phyloP scores from a whole-genome alignment of 1,140 invertebrate species.

The Prorops nasuta region DNA sequence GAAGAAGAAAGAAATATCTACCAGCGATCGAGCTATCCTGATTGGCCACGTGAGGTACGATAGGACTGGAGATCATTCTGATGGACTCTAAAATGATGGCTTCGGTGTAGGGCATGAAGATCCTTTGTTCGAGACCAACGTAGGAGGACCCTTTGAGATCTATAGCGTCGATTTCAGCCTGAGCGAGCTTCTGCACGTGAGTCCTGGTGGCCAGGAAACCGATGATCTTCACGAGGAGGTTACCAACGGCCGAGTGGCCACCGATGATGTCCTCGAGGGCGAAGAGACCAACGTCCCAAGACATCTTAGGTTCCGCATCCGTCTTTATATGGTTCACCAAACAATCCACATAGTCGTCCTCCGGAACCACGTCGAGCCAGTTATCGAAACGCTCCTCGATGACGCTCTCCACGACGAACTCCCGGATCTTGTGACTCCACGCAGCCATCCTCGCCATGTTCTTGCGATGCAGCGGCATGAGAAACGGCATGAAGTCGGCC shows the following conservation, averaged over 20 bases:
- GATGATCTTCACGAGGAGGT: constrained; percentile 75
- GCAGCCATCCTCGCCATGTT: constrained; percentile 69
- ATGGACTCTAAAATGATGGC: constrained; percentile 79
- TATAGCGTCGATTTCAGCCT: constrained; percentile 67
- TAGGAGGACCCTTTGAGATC: constrained; percentile 30
- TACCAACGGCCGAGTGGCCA: constrained; percentile 83
- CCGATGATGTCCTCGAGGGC: constrained; percentile 84
- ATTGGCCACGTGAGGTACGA: constrained; percentile 86
- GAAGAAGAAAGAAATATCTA: constrained; percentile 21
- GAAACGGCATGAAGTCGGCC: constrained; percentile 84
- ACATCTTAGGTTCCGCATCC: constrained; percentile 57
- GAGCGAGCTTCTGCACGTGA: constrained; percentile 65
- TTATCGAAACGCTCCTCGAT: constrained; percentile 63
- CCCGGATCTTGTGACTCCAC: constrained; percentile 69
- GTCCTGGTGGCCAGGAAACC: constrained; percentile 66
- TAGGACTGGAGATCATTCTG: constrained; percentile 78
- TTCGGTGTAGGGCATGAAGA: constrained; percentile 77
- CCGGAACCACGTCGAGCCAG: constrained; percentile 54
- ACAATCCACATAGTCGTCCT: constrained; percentile 70
- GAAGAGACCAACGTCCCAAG: constrained; percentile 73
- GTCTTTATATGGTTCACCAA: constrained; percentile 68
- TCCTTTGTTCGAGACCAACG: constrained; percentile 67
- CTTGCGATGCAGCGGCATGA: constrained; percentile 69
- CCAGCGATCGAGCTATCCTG: constrained; percentile 71
- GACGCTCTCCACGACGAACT: constrained; percentile 74